Conservation (phyloP, 1,140 invertebrate genomes). For the Drosophila pruinosa region DNA sequence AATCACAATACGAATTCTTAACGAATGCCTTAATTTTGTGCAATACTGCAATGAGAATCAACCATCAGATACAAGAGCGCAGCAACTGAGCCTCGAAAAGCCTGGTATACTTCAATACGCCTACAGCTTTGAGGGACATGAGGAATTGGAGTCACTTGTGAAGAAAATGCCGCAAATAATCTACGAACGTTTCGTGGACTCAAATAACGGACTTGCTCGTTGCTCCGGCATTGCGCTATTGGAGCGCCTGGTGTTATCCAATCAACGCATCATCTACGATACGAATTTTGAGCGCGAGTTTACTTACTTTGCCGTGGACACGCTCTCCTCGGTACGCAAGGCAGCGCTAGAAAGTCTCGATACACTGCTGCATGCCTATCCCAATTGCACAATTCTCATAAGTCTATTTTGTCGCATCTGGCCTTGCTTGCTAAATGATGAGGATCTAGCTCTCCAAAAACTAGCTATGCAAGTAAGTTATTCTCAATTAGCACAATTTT, state of each 20-base stretch:
- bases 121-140: conserved; percentile 69
- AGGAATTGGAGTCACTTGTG: conserved; percentile 52
- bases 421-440: conserved; percentile 64
- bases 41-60: conserved; percentile 51
- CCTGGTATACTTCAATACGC: conserved; percentile 45
- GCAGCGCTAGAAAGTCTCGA: conserved; percentile 61
- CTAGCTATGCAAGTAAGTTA: conserved; percentile 56
- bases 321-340: conserved; percentile 64
- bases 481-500: too few relatives aligned
- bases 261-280: conserved; percentile 73
- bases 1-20: conserved; percentile 63
- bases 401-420: conserved; percentile 73
- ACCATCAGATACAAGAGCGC: conserved; percentile 26
- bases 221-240: conserved; percentile 65
- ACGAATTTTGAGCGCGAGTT: conserved; percentile 70
- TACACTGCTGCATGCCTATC: conserved; percentile 55
- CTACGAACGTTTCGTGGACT: conserved; percentile 59
- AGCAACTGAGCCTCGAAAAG: conserved; percentile 56
- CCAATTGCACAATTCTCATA: conserved; percentile 68
- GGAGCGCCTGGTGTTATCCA: conserved; percentile 64
- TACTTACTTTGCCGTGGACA: conserved; percentile 55
- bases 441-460: conserved; percentile 62
- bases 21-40: conserved; percentile 63
- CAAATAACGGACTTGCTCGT: conserved; percentile 57
- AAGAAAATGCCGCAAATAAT: conserved; percentile 56